Evolutionary conservation across 1,140 invertebrate species (phyloP), one percentile per base, ranked within the genome.

Genomic region (Cydia splendana): DNA sequence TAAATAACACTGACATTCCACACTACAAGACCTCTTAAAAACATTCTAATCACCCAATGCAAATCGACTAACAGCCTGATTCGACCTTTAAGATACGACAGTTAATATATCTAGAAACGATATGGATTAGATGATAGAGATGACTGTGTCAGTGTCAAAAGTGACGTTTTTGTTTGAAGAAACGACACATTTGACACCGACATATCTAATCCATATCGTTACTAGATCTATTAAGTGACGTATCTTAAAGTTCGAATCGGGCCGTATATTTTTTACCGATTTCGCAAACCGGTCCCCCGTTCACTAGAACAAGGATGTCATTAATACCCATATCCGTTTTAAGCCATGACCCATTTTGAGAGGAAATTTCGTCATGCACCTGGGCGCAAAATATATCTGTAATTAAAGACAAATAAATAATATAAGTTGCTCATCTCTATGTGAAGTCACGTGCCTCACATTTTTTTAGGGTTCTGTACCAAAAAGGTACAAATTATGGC

Each of bases 221-320:
- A 1, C 24, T 24, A 24, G 24, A 24, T 24, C 24, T 24, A 24
- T 24, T 24, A 24, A 24, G 1, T 24, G 24, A 24, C 24, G 24
- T 24, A 24, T 24, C 24, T 24, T 24, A 24, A 24, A 24, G 24
- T 24, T 24, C 24, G 24, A 24, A 24, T 24, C n/a, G 24, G 24
- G 24, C 24, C 24, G 0, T 34, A 38, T 71, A 71, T 71, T 71
- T 71, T 71, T 71, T 71, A 71, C 30, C 38, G 30, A 38, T 20
- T 20, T 71, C 18, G 38, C 38, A 24, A 38, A 34, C 65, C 67
- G 34, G 67, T 71, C 34, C n/a, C 1, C 65, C n/a, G 5, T 7
- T n/a, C 7, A 24, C 9, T 45, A 38, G 30, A 71, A 71, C 67
- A 42, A 45, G 34, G 67, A 71, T 71, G 67, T 71, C 67, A 71